These are phyloP conservation scores for Palloptera scutellata DNA, from an alignment of 2,888 invertebrate species.

Conservation along the genomic window DNA sequence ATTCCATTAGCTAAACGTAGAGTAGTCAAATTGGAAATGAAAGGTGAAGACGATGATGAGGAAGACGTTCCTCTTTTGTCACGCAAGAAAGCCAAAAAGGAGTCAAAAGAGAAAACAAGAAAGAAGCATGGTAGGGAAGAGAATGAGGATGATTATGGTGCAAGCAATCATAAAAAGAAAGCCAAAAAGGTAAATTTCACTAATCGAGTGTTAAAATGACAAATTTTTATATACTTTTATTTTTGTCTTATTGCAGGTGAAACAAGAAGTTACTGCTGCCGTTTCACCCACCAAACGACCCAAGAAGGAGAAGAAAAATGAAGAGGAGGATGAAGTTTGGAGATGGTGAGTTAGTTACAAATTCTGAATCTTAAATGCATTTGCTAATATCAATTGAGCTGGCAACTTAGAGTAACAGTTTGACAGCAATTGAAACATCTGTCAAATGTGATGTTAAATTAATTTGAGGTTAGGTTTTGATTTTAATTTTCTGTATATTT, in stretches of 20 bases:
- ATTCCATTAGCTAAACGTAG: conserved; percentile 73
- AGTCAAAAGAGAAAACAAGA: conserved; percentile 70
- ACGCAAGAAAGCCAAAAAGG: conserved; percentile 64
- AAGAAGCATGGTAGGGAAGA: conserved; percentile 70
- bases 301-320: conserved; percentile 78
- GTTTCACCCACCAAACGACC: conserved; percentile 68
- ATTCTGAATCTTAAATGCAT: background rate
- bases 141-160: conserved; percentile 64
- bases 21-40: conserved; percentile 62
- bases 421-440: background rate
- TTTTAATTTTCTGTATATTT: conserved; percentile 8
- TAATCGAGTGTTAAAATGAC: no score
- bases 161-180: conserved; percentile 69
- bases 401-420: background rate
- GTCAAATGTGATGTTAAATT: conserved; percentile 8
- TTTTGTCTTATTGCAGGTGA: conserved; percentile 35
- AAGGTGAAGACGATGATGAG: conserved; percentile 77
- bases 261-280: conserved; percentile 62
- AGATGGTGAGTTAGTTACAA: conserved; percentile 75
- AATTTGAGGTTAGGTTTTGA: conserved; percentile 21
- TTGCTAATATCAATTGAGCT: background rate
- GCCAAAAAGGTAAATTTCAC: conserved; percentile 57
- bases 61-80: conserved; percentile 67
- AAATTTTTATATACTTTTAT: no score
- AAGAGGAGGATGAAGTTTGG: conserved; percentile 86